Evolutionary conservation across 92 coral and sea anemone species (phyloP).

Genomic region (Epizoanthus illoricatus): DNA sequence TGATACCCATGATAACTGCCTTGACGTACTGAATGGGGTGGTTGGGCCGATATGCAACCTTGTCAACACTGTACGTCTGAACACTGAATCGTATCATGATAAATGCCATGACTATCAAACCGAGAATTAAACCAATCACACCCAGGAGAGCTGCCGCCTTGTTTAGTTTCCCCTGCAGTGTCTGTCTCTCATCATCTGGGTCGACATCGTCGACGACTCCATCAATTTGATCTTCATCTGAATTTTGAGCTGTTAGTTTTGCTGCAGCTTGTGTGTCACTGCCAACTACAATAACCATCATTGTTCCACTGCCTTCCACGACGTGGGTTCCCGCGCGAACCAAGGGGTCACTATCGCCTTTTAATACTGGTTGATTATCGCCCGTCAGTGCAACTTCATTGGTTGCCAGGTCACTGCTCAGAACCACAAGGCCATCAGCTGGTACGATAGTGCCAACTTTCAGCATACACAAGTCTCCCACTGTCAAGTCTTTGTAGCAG

Average conservation of each 20-base stretch:
- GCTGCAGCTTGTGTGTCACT: constrained; percentile 47
- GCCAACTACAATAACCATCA: constrained; percentile 77
- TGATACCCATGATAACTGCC: constrained; percentile 74
- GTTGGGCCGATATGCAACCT: constrained; percentile 54
- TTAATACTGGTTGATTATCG: constrained; percentile 21
- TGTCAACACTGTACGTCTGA: constrained; percentile 73
- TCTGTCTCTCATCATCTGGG: constrained; percentile 51
- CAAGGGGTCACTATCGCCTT: constrained; percentile 63
- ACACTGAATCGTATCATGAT: constrained; percentile 68
- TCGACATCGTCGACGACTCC: constrained; percentile 34
- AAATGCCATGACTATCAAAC: constrained; percentile 60
- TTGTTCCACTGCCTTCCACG: constrained; percentile 62
- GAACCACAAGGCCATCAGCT: constrained; percentile 78
- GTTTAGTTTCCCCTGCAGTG: constrained; percentile 81
- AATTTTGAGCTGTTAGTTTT: not conserved
- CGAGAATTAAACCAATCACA: constrained; percentile 64
- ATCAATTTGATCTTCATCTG: not conserved
- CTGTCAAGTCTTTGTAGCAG: constrained; percentile 61
- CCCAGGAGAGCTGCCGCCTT: constrained; percentile 75
- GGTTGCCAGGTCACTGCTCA: constrained; percentile 65
- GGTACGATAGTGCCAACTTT: constrained; percentile 71
- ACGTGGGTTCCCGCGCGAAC: constrained; percentile 85
- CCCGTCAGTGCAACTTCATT: constrained; percentile 55
- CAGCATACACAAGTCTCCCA: constrained; percentile 76
- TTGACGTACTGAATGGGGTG: constrained; percentile 83